Percentiles rank a stretch among this genome's conserved stretches.
Conservation (phyloP, 2,888 invertebrate species). For the Molorchus minor region DNA sequence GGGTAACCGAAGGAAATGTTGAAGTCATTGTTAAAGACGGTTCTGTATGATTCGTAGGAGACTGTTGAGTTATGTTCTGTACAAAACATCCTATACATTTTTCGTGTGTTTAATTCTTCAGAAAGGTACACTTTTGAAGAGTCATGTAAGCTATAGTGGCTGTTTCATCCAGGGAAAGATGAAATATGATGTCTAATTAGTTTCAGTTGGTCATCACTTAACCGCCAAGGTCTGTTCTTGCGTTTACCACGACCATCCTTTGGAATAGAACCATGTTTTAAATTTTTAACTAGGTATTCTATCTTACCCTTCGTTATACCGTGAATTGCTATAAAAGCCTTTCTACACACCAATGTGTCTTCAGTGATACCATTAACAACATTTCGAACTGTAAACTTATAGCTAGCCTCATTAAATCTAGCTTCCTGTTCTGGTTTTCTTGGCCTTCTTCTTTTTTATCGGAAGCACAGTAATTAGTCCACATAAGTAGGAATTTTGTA, state of each 20-base stretch:
- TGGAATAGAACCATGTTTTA: slow-evolving; percentile 14
- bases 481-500: slow-evolving; percentile 14
- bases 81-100: slow-evolving; percentile 16
- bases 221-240: slow-evolving; percentile 8
- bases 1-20: slow-evolving; percentile 23
- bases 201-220: slow-evolving; percentile 8
- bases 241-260: slow-evolving; percentile 18
- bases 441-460: slow-evolving; percentile 8
- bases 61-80: slow-evolving; percentile 10
- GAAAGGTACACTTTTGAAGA: slow-evolving; percentile 15
- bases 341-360: slow-evolving; percentile 6
- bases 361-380: slow-evolving; percentile 15
- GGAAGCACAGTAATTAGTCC: slow-evolving; percentile 10
- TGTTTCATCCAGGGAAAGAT: slow-evolving; percentile 8
- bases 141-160: slow-evolving; percentile 10
- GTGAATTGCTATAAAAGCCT: slow-evolving; percentile 17
- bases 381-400: slow-evolving; percentile 14
- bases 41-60: slow-evolving; percentile 21
- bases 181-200: slow-evolving; percentile 17
- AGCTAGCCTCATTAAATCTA: slow-evolving; percentile 1
- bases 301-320: slow-evolving; percentile 24
- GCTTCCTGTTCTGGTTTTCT: slow-evolving; percentile 24
- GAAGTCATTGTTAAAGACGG: slow-evolving; percentile 19
- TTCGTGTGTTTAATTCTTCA: slow-evolving; percentile 20
- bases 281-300: slow-evolving; percentile 6